These are phyloP conservation scores for Silurus meridionalis DNA, from an alignment of 2,113 vertebrate species.

Conservation along the genomic window DNA sequence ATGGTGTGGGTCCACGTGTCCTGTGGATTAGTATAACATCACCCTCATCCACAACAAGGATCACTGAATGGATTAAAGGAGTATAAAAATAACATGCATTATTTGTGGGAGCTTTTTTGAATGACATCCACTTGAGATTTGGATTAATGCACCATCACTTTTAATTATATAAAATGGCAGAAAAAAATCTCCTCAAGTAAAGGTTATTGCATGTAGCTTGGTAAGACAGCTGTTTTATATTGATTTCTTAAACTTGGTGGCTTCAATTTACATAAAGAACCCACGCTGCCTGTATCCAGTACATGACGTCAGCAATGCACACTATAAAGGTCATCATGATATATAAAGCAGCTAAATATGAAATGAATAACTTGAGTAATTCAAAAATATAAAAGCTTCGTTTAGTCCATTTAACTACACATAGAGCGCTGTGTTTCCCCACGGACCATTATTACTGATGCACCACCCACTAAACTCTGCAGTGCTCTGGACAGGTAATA, in stretches of 20 bases:
- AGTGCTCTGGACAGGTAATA: too few relatives aligned
- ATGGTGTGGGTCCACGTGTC: not conserved
- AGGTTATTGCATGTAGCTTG: not conserved
- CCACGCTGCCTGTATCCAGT: not conserved
- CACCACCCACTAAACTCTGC: too few relatives aligned
- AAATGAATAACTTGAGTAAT: not conserved
- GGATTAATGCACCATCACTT: not conserved
- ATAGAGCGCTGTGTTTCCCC: too few relatives aligned
- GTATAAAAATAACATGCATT: not conserved
- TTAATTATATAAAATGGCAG: not conserved
- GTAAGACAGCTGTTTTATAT: not conserved
- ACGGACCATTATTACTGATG: too few relatives aligned
- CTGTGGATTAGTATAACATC: not conserved
- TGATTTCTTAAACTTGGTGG: not conserved
- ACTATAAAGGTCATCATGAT: not conserved
- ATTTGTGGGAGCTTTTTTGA: not conserved
- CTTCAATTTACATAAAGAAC: not conserved
- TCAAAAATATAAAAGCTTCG: too few relatives aligned
- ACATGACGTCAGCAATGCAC: not conserved
- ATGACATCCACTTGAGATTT: not conserved
- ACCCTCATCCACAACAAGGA: not conserved
- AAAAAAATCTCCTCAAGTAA: not conserved
- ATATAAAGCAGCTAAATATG: not conserved
- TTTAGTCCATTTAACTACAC: too few relatives aligned
- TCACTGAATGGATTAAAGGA: not conserved